Percentiles rank a stretch among this genome's conserved stretches.
Conservation (phyloP, 2,113 vertebrate genomes). For the Gallinago paraguaiae region DNA sequence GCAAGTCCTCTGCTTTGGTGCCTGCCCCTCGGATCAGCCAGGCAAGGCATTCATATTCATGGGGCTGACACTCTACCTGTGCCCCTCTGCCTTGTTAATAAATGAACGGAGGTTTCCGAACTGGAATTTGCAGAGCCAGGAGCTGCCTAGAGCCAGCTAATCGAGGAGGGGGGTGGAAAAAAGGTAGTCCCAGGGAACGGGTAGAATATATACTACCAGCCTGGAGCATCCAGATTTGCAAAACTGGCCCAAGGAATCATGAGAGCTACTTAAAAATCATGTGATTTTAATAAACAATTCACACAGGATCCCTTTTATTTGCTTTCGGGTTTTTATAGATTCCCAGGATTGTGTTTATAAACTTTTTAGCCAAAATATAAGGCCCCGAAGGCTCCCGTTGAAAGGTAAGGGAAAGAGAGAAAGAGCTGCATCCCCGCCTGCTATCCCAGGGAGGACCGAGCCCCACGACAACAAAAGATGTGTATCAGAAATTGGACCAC, state of each 20-base stretch:
- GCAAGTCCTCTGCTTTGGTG: neutral
- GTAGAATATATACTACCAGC: neutral
- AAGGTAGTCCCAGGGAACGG: neutral
- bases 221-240: neutral
- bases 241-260: neutral
- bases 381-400: neutral
- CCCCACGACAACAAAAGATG: neutral
- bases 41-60: neutral
- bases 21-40: neutral
- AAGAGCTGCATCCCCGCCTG: neutral
- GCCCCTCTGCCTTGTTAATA: conserved; percentile 25
- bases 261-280: conserved; percentile 29
- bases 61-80: conserved; percentile 13
- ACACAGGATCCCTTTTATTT: conserved; percentile 20
- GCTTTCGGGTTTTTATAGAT: conserved; percentile 16
- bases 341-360: conserved; percentile 40
- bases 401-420: neutral
- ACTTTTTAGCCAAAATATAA: conserved; percentile 35
- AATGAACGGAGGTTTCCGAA: neutral
- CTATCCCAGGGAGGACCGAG: neutral
- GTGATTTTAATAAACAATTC: conserved; percentile 33
- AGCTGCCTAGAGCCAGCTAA: neutral
- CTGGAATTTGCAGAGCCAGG: neutral
- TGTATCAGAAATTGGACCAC: neutral
- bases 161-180: neutral